phyloP scores from a whole-genome alignment of 1,140 invertebrate species.

The Rhagoletis zephyria region DNA sequence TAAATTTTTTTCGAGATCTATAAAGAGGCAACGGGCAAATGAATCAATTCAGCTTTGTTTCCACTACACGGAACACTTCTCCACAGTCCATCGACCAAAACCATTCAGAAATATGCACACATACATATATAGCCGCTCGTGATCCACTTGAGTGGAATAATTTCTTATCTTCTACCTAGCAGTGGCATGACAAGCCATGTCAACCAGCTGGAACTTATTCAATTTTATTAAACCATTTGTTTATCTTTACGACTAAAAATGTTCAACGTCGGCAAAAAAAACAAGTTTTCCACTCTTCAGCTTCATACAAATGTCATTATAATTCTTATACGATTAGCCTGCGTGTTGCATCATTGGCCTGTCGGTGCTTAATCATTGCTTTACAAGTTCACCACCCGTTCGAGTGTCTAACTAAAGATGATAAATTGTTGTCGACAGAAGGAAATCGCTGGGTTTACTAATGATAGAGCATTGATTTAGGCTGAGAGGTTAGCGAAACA shows the following conservation, averaged over 20 bases:
- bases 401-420: neutral
- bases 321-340: neutral
- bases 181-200: neutral
- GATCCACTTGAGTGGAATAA: neutral
- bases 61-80: too few species aligned
- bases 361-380: neutral
- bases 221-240: neutral
- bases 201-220: neutral
- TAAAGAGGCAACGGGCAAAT: too few species aligned
- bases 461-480: neutral
- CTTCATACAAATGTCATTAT: neutral
- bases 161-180: neutral
- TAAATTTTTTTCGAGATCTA: too few species aligned
- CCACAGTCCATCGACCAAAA: too few species aligned
- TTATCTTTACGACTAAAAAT: neutral
- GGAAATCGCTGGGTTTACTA: slow-evolving; percentile 29
- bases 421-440: slow-evolving; percentile 21
- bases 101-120: too few species aligned
- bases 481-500: neutral
- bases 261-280: neutral
- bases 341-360: neutral
- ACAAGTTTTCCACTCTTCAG: neutral
- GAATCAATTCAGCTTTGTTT: too few species aligned
- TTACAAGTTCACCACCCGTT: neutral
- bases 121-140: too few species aligned